phyloP scores from a whole-genome alignment of 2,113 vertebrate species.

The Asarcornis scutulata region DNA sequence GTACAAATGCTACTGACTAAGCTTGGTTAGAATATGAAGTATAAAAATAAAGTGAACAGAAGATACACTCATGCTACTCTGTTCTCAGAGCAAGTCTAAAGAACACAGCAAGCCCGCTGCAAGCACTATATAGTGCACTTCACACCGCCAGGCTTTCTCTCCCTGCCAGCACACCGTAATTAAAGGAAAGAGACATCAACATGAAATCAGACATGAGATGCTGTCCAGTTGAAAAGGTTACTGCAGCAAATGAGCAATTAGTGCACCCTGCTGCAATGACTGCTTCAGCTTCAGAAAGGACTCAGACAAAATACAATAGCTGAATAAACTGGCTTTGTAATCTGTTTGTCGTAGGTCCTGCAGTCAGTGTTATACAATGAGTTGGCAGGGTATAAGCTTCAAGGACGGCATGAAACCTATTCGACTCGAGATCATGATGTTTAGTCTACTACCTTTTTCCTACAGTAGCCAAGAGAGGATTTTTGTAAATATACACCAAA shows the following conservation, averaged over 20 bases:
- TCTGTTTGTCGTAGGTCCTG: constrained; percentile 55
- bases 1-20: not conserved
- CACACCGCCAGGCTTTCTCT: not conserved
- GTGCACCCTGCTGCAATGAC: constrained; percentile 40
- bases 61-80: not conserved
- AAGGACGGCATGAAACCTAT: accelerated
- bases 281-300: constrained; percentile 43
- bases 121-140: not conserved
- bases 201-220: constrained; percentile 36
- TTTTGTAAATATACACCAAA: not conserved
- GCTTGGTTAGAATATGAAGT: not conserved
- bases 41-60: not conserved
- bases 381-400: not conserved
- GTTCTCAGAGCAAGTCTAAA: not conserved
- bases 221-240: constrained; percentile 74
- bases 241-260: constrained; percentile 75
- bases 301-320: constrained; percentile 31
- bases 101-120: not conserved
- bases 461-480: not conserved
- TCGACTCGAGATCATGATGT: not conserved
- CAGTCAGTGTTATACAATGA: not conserved
- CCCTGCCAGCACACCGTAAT: constrained; percentile 32
- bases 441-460: not conserved
- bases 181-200: constrained; percentile 57
- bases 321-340: constrained; percentile 64